Evolutionary conservation across 1,140 invertebrate species (phyloP), one percentile per base, ranked within the genome.

Genomic region (Caenorhabditis latens): DNA sequence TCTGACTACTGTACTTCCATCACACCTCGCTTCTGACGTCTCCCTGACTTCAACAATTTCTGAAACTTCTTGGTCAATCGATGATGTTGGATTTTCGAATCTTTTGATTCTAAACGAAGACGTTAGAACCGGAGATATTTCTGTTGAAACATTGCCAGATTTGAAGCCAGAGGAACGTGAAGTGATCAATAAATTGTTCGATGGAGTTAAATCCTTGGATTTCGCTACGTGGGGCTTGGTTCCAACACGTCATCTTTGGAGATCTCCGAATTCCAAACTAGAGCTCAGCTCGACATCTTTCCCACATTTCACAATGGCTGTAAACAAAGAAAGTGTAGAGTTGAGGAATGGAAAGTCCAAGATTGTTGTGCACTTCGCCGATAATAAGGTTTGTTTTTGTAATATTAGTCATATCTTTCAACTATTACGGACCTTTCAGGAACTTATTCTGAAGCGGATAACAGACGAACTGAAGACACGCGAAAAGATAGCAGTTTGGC

Each of bases 331-430:
- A 55, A 48, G 75, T 55, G 65, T 86, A 5, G 86, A 86, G 24
- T 19, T 86, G 50, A 48, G 86, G 19, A 86, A 83, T 24, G 86
- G 75, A 50, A 86, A 86, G 48, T 71, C 86, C 2, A 86, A 86
- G 32, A 86, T 86, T 16, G 63, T 84, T 50, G 86, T 86, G 63
- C 86, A 86, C 24, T 86, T 86, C 53, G 75, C 55, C 13, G 55
- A 46, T 13, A 63, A 57, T 42, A 84, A 84, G 55, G 83, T 61
- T 24, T 55, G 40, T 57, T 8, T 53, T 14, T 9, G n/a, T 53
- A 40, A 6, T 6, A 50, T 4, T 46, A 6, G 13, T 24, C 4
- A 57, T 14, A 32, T 57, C 5, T 21, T 83, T 32, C 7, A 46
- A 21, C n/a, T 55, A 3, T 32, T 13, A 8, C 2, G 19, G 32